Evolutionary conservation across 2,797 vertebrate genomes (phyloP).

Genomic region (Lepilemur septentrionalis): DNA sequence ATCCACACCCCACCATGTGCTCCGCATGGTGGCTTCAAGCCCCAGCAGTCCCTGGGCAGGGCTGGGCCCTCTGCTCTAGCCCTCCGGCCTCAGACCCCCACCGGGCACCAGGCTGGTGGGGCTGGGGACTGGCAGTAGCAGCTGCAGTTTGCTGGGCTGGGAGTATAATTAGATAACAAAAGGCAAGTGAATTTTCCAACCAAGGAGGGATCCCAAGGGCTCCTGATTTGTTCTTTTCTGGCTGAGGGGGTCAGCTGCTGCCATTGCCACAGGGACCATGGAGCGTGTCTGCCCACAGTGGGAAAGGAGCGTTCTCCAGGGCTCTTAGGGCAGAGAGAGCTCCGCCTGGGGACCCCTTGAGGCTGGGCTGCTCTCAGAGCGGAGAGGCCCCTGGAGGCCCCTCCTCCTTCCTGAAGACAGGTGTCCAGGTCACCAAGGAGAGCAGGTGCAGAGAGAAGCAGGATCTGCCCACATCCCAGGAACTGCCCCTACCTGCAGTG

Average conservation of each 20-base stretch:
- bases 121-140: not conserved
- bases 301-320: too few species aligned
- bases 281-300: not conserved
- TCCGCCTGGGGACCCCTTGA: fast-evolving
- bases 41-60: too few species aligned
- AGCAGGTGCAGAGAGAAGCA: not conserved
- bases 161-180: not conserved
- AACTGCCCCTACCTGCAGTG: not conserved
- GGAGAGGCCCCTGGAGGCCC: not conserved
- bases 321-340: not conserved
- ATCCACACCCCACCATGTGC: not conserved
- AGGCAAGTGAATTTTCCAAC: not conserved
- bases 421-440: not conserved
- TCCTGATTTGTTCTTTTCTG: not conserved
- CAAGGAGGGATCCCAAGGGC: not conserved
- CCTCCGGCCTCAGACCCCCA: not conserved
- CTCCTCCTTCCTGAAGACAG: not conserved
- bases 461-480: not conserved
- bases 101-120: not conserved
- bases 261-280: too few species aligned
- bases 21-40: too few species aligned
- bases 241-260: not conserved
- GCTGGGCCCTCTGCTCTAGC: not conserved
- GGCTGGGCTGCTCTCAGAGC: not conserved
- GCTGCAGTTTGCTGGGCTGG: not conserved